These are phyloP conservation scores for Microdon myrmicae DNA, from an alignment of 2,888 invertebrate species.

Conservation along the genomic window DNA sequence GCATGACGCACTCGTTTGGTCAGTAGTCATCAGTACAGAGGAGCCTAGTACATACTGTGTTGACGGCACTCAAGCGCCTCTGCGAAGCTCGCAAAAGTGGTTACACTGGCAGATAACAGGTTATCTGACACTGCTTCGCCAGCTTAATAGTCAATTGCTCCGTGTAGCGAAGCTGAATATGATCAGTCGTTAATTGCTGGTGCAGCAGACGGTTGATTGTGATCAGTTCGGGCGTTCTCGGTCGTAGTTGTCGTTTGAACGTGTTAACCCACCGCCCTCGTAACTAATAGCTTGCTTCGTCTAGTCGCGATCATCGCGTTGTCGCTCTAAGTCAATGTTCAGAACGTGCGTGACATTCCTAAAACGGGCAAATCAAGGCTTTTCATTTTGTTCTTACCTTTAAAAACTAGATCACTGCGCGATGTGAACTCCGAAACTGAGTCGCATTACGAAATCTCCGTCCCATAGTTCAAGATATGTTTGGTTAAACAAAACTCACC, in stretches of 20 bases:
- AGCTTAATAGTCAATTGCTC: conserved; percentile 30
- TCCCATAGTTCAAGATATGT: background rate
- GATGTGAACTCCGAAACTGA: conserved; percentile 1
- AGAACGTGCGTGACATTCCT: background rate
- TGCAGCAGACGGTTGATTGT: conserved; percentile 26
- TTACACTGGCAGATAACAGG: conserved; percentile 47
- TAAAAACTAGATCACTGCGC: conserved; percentile 20
- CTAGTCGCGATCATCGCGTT: no score
- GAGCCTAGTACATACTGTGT: no score
- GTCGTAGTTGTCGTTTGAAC: no score
- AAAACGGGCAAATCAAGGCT: background rate
- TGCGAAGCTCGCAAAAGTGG: conserved; percentile 44
- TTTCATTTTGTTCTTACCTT: no score
- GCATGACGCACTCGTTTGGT: no score
- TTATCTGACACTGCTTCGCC: conserved; percentile 37
- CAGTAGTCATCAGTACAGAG: no score
- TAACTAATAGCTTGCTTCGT: no score
- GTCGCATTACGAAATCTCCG: conserved; percentile 12
- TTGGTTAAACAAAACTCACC: conserved; percentile 9
- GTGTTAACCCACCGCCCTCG: no score
- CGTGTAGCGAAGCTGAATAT: conserved; percentile 38
- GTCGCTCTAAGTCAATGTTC: background rate
- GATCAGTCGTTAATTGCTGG: conserved; percentile 36
- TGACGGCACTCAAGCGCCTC: no score
- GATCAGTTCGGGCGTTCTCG: background rate